These are phyloP conservation scores for Coreoperca whiteheadi DNA, from an alignment of 2,113 vertebrate genomes.

Conservation along the genomic window DNA sequence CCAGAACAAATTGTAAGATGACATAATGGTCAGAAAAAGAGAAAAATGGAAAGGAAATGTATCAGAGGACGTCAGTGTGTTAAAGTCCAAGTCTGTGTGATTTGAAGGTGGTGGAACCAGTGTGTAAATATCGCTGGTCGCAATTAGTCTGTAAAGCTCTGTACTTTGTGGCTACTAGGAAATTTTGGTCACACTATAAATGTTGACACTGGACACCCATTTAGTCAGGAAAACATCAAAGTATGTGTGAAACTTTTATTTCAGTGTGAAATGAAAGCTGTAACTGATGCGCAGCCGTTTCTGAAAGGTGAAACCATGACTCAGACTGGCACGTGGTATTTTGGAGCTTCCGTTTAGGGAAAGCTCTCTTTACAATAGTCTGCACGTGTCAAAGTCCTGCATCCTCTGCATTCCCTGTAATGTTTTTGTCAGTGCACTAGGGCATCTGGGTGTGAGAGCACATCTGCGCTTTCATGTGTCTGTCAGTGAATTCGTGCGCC, in stretches of 20 bases:
- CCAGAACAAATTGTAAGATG: neutral
- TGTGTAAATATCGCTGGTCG: neutral
- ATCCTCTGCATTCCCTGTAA: conserved; percentile 8
- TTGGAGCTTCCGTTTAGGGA: neutral
- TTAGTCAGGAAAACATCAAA: conserved; percentile 3
- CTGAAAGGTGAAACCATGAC: neutral
- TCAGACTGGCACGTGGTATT: neutral
- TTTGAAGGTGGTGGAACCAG: neutral
- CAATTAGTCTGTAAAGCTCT: neutral
- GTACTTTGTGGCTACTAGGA: neutral
- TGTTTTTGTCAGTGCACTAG: conserved; percentile 19
- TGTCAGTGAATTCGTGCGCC: conserved; percentile 34
- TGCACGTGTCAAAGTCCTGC: conserved; percentile 11
- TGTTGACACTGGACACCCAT: neutral
- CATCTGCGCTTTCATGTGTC: conserved; percentile 33
- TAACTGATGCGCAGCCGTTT: neutral
- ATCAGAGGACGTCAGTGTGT: neutral
- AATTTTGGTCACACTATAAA: neutral
- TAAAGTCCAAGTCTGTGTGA: neutral
- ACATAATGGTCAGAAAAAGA: neutral
- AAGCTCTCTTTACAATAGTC: neutral
- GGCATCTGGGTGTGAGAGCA: neutral
- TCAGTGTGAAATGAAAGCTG: neutral
- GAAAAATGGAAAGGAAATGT: neutral
- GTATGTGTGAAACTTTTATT: no score